Percentiles rank a stretch among this genome's conserved stretches.
Conservation (phyloP, 2,113 vertebrate species). For the Cisticola juncidis region DNA sequence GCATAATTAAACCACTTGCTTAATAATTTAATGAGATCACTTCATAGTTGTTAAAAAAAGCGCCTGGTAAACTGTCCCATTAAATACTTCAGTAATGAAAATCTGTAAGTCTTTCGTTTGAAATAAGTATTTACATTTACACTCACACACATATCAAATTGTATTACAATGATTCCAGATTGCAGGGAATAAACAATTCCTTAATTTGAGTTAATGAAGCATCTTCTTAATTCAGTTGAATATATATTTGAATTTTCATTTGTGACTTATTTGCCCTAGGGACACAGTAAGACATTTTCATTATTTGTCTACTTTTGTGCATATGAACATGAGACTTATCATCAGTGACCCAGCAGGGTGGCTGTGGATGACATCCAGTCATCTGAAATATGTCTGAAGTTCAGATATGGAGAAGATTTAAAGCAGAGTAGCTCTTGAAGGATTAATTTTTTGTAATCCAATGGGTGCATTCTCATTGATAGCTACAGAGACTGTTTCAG, state of each 20-base stretch:
- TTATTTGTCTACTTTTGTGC: neutral
- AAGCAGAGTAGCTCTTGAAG: neutral
- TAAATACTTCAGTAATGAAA: neutral
- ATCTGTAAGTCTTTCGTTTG: neutral
- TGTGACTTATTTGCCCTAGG: neutral
- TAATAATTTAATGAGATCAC: conserved; percentile 60
- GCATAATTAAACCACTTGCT: conserved; percentile 47
- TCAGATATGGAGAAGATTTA: neutral
- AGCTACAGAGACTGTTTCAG: neutral
- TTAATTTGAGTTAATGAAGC: neutral
- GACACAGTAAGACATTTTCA: neutral
- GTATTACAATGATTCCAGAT: neutral
- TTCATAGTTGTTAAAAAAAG: conserved; percentile 4
- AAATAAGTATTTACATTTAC: neutral
- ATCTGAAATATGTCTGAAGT: neutral
- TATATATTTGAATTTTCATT: neutral
- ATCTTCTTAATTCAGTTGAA: neutral
- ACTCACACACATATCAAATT: neutral
- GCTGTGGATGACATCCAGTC: neutral
- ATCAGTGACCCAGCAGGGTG: neutral
- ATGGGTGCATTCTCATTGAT: neutral
- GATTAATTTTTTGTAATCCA: neutral
- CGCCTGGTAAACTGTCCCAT: neutral
- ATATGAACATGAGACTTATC: neutral
- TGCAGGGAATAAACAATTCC: neutral